Base-by-base conservation (phyloP, 2,797 vertebrate genomes). In the Cryptoprocta ferox region DNA sequence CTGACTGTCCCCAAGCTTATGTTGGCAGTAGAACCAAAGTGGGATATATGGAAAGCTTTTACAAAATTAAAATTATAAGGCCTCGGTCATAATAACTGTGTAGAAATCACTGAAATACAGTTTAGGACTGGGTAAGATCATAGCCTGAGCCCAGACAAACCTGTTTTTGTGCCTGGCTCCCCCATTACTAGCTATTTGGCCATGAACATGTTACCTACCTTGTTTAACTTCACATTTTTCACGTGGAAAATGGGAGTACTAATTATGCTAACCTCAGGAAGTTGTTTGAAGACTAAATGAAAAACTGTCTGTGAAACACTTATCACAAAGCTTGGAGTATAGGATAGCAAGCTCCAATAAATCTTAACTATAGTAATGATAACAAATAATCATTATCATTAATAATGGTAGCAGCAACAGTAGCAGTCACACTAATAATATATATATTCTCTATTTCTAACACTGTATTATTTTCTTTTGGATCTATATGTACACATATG, bases 31-130 rank as follows among this genome's bases (percentile, higher is more conserved):
- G 26, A 80, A 50, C 18, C 66, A 24, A 50, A 2, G 6, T 63
- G 32, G 16, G 32, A 5, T 32, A 50, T 37, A 30, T 45, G 13
- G 16, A 59, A 93, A 87, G 4, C 6, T 59, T 84, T 91, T 85
- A 78, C 16, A 56, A 84, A 95, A 70, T 68, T 71, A 48, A 93
- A 96, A 56, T 91, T 75, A n/a, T 6, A 59, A 59, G 89, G 93
- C 53, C 3, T 0, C 63, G 75, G 16, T 5, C 73, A 95, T 92
- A 89, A 12, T 61, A 32, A 42, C 30, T 94, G 86, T 85, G 65
- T 61, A 93, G 59, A 65, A 66, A 92, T 83, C 42, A 45, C 16
- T 42, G 48, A 6, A 37, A 71, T 6, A 19, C 16, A 35, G 1
- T 1, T 5, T 50, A 14, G 13, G 63, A 50, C 45, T 89, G 3